Conservation (phyloP, 2,113 vertebrate species). For the Ascaphus truei region DNA sequence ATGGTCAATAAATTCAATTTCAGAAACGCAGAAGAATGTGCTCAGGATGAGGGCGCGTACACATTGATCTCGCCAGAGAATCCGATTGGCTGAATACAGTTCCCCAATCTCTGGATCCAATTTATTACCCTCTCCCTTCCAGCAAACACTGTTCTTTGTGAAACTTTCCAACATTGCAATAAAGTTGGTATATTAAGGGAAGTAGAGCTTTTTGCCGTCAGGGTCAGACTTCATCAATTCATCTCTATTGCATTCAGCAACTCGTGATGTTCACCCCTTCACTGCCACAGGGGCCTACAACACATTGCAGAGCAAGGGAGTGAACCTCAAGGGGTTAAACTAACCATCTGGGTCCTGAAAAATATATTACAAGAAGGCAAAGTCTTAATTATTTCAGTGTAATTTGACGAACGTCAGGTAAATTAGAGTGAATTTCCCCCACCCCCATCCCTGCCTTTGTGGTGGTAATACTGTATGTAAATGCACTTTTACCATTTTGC, state of each 20-base stretch:
- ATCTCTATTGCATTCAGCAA: neutral
- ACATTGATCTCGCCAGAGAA: conserved; percentile 38
- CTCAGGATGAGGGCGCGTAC: conserved; percentile 24
- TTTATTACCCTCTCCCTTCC: conserved; percentile 43
- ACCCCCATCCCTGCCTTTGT: too few relatives aligned
- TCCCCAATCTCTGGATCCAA: conserved; percentile 39
- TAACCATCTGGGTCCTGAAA: too few relatives aligned
- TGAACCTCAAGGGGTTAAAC: neutral
- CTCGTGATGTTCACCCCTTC: neutral
- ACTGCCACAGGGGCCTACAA: too few relatives aligned
- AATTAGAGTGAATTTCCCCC: too few relatives aligned
- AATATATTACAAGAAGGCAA: too few relatives aligned
- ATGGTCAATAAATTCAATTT: conserved; percentile 55
- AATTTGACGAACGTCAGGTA: too few relatives aligned
- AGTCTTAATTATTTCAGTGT: too few relatives aligned
- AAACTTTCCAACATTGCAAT: neutral
- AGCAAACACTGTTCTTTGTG: conserved; percentile 41
- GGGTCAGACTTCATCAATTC: neutral
- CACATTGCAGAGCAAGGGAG: neutral
- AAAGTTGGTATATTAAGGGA: neutral
- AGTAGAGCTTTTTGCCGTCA: neutral
- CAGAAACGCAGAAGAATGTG: conserved; percentile 47
- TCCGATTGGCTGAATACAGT: conserved; percentile 42
- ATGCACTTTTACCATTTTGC: too few relatives aligned
- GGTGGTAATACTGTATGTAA: too few relatives aligned